Evolutionary conservation across 2,888 invertebrate species (phyloP).

Genomic region (Unio delphinus): DNA sequence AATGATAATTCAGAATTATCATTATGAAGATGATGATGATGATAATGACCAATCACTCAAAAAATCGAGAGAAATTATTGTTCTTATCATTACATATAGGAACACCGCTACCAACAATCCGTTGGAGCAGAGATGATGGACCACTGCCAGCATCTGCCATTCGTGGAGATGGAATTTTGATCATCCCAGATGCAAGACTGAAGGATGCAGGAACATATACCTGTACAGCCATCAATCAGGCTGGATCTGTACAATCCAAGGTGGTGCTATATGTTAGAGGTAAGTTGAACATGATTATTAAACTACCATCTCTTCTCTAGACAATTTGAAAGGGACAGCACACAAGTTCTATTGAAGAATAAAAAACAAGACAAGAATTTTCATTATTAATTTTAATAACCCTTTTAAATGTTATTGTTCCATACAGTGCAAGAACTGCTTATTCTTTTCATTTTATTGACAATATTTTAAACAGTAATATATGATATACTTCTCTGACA

Average conservation of each 20-base stretch:
- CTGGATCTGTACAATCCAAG: slow-evolving; percentile 75
- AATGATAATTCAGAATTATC: no score
- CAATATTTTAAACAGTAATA: no score
- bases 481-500: no score
- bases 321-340: no score
- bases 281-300: slow-evolving; percentile 19
- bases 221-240: slow-evolving; percentile 77
- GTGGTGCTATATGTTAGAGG: slow-evolving; percentile 69
- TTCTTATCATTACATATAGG: slow-evolving; percentile 24
- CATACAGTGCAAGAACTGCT: no score
- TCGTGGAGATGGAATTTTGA: slow-evolving; percentile 75
- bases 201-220: slow-evolving; percentile 81
- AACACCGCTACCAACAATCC: slow-evolving; percentile 71
- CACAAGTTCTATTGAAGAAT: no score
- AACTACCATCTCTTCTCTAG: neutral
- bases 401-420: no score
- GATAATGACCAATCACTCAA: no score
- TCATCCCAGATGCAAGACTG: slow-evolving; percentile 76
- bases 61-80: neutral
- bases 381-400: no score
- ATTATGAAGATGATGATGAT: no score
- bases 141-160: slow-evolving; percentile 55
- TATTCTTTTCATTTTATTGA: no score
- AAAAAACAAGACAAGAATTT: no score
- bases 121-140: slow-evolving; percentile 78